These are phyloP conservation scores for Oncorhynchus clarkii DNA, from an alignment of 2,113 vertebrate species.

Conservation along the genomic window DNA sequence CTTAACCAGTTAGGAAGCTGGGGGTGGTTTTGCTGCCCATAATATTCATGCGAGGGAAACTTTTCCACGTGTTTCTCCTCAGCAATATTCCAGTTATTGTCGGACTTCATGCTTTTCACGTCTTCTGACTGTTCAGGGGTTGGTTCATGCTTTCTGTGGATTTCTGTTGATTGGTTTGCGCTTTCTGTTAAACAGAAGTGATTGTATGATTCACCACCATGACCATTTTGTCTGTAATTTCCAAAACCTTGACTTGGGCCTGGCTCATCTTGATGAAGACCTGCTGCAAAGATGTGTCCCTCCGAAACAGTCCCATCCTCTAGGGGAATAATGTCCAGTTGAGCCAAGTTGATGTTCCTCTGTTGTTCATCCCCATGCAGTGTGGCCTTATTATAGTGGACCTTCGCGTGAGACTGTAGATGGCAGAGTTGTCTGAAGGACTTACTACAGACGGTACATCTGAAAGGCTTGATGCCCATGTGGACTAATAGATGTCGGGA, in stretches of 20 bases:
- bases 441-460: constrained; percentile 78
- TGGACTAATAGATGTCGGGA: constrained; percentile 82
- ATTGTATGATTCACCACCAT: neutral
- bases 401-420: constrained; percentile 79
- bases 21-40: constrained; percentile 60
- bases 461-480: constrained; percentile 81
- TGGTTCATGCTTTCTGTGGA: neutral
- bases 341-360: constrained; percentile 5
- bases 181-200: neutral
- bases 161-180: neutral
- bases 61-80: neutral
- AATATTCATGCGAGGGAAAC: neutral
- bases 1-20: constrained; percentile 68
- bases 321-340: neutral
- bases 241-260: neutral
- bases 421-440: constrained; percentile 81
- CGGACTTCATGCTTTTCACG: constrained; percentile 37
- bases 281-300: neutral
- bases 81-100: constrained; percentile 46
- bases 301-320: neutral
- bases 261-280: neutral
- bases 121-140: constrained; percentile 16
- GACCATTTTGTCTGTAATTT: neutral
- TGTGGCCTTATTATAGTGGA: constrained; percentile 61
- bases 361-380: constrained; percentile 2